phyloP scores from a whole-genome alignment of 53 echinoderm and acorn worm genomes.

The Luidia sarsii region DNA sequence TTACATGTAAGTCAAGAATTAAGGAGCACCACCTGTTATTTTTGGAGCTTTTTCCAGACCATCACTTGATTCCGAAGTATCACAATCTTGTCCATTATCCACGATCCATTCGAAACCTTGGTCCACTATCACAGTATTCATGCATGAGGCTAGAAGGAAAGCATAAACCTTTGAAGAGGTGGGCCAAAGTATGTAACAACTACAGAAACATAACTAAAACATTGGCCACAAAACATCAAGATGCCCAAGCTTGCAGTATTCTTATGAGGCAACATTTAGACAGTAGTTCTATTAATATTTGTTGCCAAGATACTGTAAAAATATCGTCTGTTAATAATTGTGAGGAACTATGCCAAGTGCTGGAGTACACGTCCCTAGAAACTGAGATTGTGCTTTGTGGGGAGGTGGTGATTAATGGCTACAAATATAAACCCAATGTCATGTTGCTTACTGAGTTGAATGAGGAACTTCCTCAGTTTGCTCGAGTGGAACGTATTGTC shows the following conservation, averaged over 20 bases:
- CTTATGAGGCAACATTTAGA: too few relatives aligned
- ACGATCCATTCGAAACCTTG: not conserved
- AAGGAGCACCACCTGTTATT: slow-evolving; percentile 59
- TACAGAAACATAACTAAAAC: slow-evolving; percentile 56
- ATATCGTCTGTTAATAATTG: too few relatives aligned
- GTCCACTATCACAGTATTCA: slow-evolving; percentile 42
- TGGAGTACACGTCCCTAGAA: too few relatives aligned
- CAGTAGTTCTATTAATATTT: too few relatives aligned
- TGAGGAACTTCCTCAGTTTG: too few relatives aligned
- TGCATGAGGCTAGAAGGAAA: slow-evolving; percentile 53
- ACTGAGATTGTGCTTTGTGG: too few relatives aligned
- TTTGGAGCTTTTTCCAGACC: slow-evolving; percentile 18
- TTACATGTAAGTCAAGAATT: slow-evolving; percentile 38
- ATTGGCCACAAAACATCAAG: slow-evolving; percentile 49
- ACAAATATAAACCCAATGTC: too few relatives aligned
- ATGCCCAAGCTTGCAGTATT: slow-evolving; percentile 7
- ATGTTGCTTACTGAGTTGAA: too few relatives aligned
- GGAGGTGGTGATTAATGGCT: too few relatives aligned
- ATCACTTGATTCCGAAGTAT: slow-evolving; percentile 63
- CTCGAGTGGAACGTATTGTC: too few relatives aligned
- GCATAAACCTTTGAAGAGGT: slow-evolving; percentile 54
- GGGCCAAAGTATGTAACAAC: slow-evolving; percentile 50
- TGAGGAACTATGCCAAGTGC: too few relatives aligned
- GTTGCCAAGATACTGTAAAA: too few relatives aligned
- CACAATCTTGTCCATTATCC: slow-evolving; percentile 63